Evolutionary conservation across 2,888 invertebrate species (phyloP).

Genomic region (Plusia festucae): DNA sequence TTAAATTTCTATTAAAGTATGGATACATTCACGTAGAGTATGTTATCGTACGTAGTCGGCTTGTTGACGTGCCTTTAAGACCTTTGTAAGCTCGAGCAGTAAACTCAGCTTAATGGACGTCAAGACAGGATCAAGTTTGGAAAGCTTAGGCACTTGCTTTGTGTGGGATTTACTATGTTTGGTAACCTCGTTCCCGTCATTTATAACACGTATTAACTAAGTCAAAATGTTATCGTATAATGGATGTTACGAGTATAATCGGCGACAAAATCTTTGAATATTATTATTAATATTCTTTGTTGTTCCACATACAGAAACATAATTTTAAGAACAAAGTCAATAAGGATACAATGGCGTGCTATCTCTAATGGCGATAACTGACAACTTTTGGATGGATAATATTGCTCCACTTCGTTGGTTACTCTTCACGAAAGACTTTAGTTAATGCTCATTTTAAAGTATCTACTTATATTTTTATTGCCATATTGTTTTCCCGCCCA

Average conservation of each 20-base stretch:
- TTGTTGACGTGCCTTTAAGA: slow-evolving; percentile 60
- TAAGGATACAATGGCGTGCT: too few species aligned
- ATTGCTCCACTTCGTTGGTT: neutral
- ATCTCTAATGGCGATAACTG: too few species aligned
- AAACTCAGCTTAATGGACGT: slow-evolving; percentile 60
- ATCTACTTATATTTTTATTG: neutral
- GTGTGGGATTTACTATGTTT: slow-evolving; percentile 18
- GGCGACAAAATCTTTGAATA: neutral
- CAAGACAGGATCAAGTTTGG: slow-evolving; percentile 55
- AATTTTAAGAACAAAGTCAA: too few species aligned
- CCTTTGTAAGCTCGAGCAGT: slow-evolving; percentile 50
- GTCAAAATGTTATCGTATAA: neutral
- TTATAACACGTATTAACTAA: slow-evolving; percentile 3
- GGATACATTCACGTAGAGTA: slow-evolving; percentile 47
- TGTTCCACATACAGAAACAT: too few species aligned
- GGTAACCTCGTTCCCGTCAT: slow-evolving; percentile 10
- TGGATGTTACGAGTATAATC: neutral
- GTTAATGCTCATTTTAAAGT: neutral
- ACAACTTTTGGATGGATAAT: too few species aligned
- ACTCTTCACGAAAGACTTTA: neutral
- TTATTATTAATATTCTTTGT: too few species aligned
- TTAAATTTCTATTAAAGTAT: slow-evolving; percentile 7
- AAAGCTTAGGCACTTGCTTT: slow-evolving; percentile 36
- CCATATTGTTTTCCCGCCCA: too few species aligned
- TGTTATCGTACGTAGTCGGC: slow-evolving; percentile 50